Evolutionary conservation across 2,888 invertebrate genomes (phyloP).

Genomic region (Camponotus fellah): DNA sequence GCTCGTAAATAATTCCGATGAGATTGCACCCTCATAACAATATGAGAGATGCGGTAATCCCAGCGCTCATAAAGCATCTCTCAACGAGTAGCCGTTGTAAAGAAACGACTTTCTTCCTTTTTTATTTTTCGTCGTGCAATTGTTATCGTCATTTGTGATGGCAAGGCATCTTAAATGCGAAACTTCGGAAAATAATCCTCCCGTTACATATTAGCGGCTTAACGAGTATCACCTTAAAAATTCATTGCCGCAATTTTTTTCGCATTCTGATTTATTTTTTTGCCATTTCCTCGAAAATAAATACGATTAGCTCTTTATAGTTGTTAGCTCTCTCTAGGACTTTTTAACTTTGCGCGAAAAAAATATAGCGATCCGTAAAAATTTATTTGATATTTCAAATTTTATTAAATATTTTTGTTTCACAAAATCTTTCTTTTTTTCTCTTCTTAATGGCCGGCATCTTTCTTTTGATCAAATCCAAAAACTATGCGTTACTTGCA

Average conservation of each 20-base stretch:
- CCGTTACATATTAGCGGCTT: conserved; percentile 6
- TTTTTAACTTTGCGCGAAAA: not conserved
- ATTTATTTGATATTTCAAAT: conserved; percentile 11
- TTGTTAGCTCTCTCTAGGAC: conserved; percentile 11
- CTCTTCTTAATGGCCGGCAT: not conserved
- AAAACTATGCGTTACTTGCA: not conserved
- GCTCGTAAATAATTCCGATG: conserved; percentile 50
- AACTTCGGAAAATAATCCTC: conserved; percentile 40
- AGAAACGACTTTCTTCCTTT: not conserved
- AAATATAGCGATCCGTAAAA: conserved; percentile 3
- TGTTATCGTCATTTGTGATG: conserved; percentile 17
- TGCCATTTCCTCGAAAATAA: conserved; percentile 31
- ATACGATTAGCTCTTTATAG: not conserved
- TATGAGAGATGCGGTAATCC: conserved; percentile 43
- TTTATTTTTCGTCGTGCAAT: conserved; percentile 5
- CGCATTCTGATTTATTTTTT: not conserved
- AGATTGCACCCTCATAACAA: conserved; percentile 38
- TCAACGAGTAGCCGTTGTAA: not conserved
- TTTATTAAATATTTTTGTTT: not conserved
- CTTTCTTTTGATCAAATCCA: not conserved
- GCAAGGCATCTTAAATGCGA: conserved; percentile 16
- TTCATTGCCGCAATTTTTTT: conserved; percentile 9
- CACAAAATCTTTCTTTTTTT: not conserved
- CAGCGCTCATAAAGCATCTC: conserved; percentile 7
- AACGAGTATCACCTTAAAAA: conserved; percentile 34